A percentile compares a stretch with the other conserved stretches of the same genome.
phyloP scores from a whole-genome alignment of 2,888 invertebrate species.

The Spisula subtruncata region DNA sequence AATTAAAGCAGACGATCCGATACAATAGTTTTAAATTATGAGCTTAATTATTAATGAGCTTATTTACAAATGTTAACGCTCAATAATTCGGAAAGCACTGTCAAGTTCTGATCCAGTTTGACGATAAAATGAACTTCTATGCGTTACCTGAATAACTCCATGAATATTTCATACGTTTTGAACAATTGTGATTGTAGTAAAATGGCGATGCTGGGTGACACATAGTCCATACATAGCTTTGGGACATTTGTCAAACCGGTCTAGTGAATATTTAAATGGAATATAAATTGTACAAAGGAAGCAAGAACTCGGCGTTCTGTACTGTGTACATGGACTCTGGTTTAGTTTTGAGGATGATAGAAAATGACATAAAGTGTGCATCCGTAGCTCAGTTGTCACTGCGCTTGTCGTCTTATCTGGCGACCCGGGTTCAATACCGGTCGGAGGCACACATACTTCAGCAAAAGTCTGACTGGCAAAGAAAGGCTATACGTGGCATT shows the following conservation, averaged over 20 bases:
- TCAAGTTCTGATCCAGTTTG: background rate
- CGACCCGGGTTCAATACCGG: too few relatives aligned
- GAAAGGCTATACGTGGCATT: too few relatives aligned
- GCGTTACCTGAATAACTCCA: background rate
- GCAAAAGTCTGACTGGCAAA: too few relatives aligned
- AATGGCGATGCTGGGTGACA: background rate
- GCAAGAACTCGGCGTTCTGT: too few relatives aligned
- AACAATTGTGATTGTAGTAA: background rate
- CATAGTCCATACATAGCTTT: background rate
- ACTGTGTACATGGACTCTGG: too few relatives aligned
- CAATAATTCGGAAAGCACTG: background rate
- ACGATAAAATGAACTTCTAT: background rate
- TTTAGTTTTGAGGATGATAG: too few relatives aligned
- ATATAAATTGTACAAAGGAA: too few relatives aligned
- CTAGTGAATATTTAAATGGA: background rate
- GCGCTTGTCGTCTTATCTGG: too few relatives aligned
- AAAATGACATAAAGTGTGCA: too few relatives aligned
- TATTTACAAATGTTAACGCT: background rate
- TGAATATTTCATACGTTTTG: background rate
- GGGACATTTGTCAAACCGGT: background rate
- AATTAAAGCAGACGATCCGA: background rate
- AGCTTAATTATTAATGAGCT: constrained; percentile 20
- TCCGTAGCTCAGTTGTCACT: too few relatives aligned
- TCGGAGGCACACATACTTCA: too few relatives aligned
- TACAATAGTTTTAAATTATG: background rate